Base-by-base conservation (phyloP, 2,113 vertebrate genomes). In the Tragulus kanchil region DNA sequence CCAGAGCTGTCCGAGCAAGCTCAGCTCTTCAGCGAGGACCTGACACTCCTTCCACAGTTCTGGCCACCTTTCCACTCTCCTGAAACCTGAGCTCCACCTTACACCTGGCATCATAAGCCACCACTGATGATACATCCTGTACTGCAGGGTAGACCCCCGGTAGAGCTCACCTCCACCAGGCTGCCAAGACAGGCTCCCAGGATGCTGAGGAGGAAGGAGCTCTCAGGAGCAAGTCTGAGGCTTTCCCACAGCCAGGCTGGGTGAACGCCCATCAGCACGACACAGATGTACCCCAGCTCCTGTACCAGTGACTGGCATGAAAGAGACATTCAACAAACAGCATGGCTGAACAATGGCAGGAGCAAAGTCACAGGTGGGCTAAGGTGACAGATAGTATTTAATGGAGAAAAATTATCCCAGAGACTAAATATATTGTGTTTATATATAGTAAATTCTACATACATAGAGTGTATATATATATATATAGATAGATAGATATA, bases 121-220 rank as follows among this genome's bases (percentile, higher is more conserved):
- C 36, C 19, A 11, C 0, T 13, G 31, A 82, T 23, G 45, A 36
- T 17, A 36, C 4, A 23, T 3, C 31, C 9, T 73, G 9, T 5
- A 12, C 79, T 54, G 54, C 75, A 21, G 8, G 7, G 45, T 2
- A 5, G 11, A 45, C 1, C 9, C 0, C 0, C 1, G 1, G 1
- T 6, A 56, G 23, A 83, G 71, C 16, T 56, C 69, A 17, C 8
- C 52, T 31, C n/a, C 36, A 54, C n/a, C 28, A 23, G 48, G 21
- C 19, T 61, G 61, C 48, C 64, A 54, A 17, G 0, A 13, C 6
- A 36, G 21, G 69, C 2, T 10, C 17, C 45, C 28, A 19, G 21
- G 1, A 5, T 48, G 36, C 36, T 59, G 36, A 90, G 25, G 17
- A 28, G 8, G 67, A 11, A 1, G 7, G 28, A 54, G 26, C 8